Evolutionary conservation across 2,888 invertebrate genomes (phyloP).

Genomic region (Vanessa cardui): DNA sequence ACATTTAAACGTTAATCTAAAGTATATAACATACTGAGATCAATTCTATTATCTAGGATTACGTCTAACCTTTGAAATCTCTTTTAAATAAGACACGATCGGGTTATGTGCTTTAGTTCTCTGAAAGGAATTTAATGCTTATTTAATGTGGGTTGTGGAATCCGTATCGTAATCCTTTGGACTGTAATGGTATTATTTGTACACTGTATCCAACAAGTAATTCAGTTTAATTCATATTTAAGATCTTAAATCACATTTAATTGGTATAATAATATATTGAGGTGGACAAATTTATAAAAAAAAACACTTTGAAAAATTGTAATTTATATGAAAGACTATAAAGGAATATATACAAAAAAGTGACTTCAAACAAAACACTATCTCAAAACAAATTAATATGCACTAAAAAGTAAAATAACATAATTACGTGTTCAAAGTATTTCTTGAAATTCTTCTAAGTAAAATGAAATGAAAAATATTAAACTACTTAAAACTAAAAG

Average conservation of each 20-base stretch:
- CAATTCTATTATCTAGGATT: slow-evolving; percentile 18
- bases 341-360: no score
- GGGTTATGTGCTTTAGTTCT: background rate
- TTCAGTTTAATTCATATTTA: background rate
- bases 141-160: slow-evolving; percentile 6
- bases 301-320: no score
- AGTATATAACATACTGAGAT: background rate
- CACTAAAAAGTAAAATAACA: no score
- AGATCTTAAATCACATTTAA: no score
- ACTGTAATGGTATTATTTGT: background rate
- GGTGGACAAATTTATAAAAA: no score
- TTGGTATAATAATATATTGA: background rate
- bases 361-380: no score
- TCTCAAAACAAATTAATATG: no score
- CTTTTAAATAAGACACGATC: slow-evolving; percentile 8
- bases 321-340: no score
- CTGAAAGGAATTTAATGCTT: slow-evolving; percentile 5
- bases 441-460: no score
- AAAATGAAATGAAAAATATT: no score
- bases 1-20: background rate
- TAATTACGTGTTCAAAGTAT: no score
- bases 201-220: background rate
- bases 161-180: slow-evolving; percentile 4
- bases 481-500: no score
- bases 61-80: slow-evolving; percentile 9